These are phyloP conservation scores for Bufo bufo DNA, from an alignment of 2,113 vertebrate species.

Conservation along the genomic window DNA sequence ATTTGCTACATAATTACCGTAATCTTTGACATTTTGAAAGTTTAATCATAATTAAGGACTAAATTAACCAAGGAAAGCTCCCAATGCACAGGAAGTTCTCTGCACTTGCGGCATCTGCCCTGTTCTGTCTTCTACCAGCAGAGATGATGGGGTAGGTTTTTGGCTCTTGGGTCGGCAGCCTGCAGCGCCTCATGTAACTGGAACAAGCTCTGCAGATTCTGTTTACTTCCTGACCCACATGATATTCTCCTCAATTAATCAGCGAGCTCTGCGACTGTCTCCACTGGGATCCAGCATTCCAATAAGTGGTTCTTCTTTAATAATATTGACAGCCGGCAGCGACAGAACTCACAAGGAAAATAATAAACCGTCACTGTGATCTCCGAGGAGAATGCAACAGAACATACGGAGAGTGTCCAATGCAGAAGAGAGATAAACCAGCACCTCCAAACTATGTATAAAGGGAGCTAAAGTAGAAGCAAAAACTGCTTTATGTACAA, in stretches of 20 bases:
- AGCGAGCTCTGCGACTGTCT: neutral
- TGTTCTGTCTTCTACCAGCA: no score
- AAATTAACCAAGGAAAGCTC: neutral
- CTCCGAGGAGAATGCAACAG: neutral
- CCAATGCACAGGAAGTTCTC: neutral
- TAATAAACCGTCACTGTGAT: slow-evolving; percentile 3
- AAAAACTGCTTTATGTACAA: no score
- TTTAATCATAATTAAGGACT: neutral
- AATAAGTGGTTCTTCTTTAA: neutral
- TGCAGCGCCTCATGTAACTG: neutral
- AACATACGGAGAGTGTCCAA: neutral
- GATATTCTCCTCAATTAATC: slow-evolving; percentile 10
- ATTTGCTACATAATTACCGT: neutral
- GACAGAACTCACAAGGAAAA: neutral
- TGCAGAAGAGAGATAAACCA: neutral
- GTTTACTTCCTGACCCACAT: neutral
- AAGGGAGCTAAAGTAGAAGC: no score
- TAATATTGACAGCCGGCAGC: slow-evolving; percentile 40
- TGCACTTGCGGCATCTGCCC: neutral
- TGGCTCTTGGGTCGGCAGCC: neutral
- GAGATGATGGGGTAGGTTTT: neutral
- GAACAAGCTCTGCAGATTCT: neutral
- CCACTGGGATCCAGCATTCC: slow-evolving; percentile 8
- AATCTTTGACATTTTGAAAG: neutral
- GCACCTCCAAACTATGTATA: no score